Base-by-base conservation (phyloP, 2,888 invertebrate genomes). In the Ophonus ardosiacus region DNA sequence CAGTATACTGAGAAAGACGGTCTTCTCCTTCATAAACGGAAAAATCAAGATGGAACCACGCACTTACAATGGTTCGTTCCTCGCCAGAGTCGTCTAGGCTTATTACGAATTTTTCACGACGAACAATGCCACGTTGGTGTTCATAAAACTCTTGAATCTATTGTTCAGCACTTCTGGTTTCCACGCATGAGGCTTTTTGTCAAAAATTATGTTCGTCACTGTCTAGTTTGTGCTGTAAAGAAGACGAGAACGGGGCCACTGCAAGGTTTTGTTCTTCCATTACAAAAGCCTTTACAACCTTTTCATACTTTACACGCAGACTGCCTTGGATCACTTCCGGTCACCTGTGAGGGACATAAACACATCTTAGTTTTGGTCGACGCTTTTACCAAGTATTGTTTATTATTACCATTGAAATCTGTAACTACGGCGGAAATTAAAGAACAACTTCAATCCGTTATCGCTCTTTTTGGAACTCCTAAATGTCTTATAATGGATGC, bases 91-190 rank as follows among this genome's bases (percentile, higher is more conserved):
- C 65, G 87, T 8, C 56, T 88, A 40, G 87, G 86, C 10, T 40
- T 88, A 13, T 71, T 88, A 0, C 85, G 87, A n/a, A 85, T 89
- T 38, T 88, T 88, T 65, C 87, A 88, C 68, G 87, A 88, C 81
- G 87, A 88, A 78, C 87, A 68, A 38, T 68, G 68, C 13, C 68
- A 38, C 38, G 15, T 38, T 2, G 63, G 87, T 15, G 15, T 59
- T n/a, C 86, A 88, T 1, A 88, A 88, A 82, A 88, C 88, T 7
- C 65, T 78, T 38, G 86, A 85, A 18, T 87, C 86, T 4, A 88
- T 89, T 18, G 6, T 15, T 6, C 21, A 86, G 59, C 86, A 88
- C 68, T 89, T 88, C 84, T 88, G 88, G 88, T 88, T 88, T 85
- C 88, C 88, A 6, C 63, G 63, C 10, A 7, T 21, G 21, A 6